These are phyloP conservation scores for Tapirus terrestris DNA, from an alignment of 2,113 vertebrate genomes.

Conservation along the genomic window DNA sequence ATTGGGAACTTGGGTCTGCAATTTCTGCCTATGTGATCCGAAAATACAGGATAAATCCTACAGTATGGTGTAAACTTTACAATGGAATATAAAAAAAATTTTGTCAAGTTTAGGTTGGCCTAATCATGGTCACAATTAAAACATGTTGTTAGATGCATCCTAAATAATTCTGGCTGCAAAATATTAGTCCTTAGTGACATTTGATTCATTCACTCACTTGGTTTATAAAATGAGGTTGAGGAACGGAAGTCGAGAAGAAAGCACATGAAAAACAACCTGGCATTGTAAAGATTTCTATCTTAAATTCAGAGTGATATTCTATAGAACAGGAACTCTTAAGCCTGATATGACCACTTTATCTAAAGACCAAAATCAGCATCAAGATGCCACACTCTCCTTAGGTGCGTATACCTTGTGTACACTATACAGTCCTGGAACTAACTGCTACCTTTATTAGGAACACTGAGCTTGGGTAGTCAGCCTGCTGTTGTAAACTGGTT, in stretches of 20 bases:
- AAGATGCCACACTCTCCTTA: background rate
- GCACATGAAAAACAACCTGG: background rate
- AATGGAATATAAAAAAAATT: background rate
- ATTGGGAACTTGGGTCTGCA: background rate
- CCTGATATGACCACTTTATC: background rate
- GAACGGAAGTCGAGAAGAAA: background rate
- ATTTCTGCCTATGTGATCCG: background rate
- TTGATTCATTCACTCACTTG: background rate
- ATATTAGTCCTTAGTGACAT: background rate
- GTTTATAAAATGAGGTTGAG: background rate
- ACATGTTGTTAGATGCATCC: background rate
- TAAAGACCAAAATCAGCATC: slow-evolving; percentile 32
- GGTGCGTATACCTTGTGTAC: background rate
- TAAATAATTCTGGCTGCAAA: background rate
- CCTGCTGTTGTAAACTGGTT: background rate
- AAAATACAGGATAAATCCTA: background rate
- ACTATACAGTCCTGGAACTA: background rate
- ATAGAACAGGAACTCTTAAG: background rate
- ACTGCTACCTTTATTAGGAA: background rate
- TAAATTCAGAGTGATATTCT: background rate
- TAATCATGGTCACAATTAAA: slow-evolving; percentile 5
- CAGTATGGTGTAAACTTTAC: background rate
- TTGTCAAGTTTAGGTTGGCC: background rate
- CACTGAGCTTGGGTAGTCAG: background rate
- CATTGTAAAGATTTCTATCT: background rate